phyloP scores from a whole-genome alignment of 2,797 vertebrate genomes.

The Melanogrammus aeglefinus region DNA sequence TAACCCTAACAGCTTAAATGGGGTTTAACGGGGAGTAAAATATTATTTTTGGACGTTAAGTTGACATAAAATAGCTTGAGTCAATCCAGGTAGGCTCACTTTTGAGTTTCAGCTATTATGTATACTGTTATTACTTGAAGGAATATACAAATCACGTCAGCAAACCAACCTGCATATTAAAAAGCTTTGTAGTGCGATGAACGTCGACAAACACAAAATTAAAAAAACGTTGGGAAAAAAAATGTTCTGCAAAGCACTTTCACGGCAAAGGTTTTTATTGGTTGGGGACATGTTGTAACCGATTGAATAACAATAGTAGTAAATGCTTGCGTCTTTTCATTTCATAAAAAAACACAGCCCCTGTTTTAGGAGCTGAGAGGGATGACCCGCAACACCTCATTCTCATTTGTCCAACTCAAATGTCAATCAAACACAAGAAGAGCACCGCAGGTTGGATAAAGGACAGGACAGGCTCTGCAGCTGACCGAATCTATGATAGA shows the following conservation, averaged over 20 bases:
- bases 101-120: background rate
- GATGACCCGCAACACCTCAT: slow-evolving; percentile 78
- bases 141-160: slow-evolving; percentile 2
- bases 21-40: background rate
- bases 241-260: slow-evolving; percentile 31
- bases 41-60: background rate
- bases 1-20: background rate
- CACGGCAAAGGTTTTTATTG: slow-evolving; percentile 36
- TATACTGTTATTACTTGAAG: background rate
- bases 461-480: slow-evolving; percentile 11
- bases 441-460: slow-evolving; percentile 43
- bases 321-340: background rate
- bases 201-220: background rate
- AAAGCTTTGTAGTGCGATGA: background rate
- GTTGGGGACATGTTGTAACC: slow-evolving; percentile 24
- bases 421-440: slow-evolving; percentile 29
- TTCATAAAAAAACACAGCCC: slow-evolving; percentile 33
- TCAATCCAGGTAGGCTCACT: background rate
- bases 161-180: background rate
- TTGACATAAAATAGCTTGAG: background rate
- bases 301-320: slow-evolving; percentile 23
- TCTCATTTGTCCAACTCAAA: slow-evolving; percentile 41
- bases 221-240: background rate
- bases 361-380: slow-evolving; percentile 62
- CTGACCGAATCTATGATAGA: slow-evolving; percentile 15